Evolutionary conservation across 1,140 invertebrate species (phyloP).

Genomic region (Holotrichia oblita): DNA sequence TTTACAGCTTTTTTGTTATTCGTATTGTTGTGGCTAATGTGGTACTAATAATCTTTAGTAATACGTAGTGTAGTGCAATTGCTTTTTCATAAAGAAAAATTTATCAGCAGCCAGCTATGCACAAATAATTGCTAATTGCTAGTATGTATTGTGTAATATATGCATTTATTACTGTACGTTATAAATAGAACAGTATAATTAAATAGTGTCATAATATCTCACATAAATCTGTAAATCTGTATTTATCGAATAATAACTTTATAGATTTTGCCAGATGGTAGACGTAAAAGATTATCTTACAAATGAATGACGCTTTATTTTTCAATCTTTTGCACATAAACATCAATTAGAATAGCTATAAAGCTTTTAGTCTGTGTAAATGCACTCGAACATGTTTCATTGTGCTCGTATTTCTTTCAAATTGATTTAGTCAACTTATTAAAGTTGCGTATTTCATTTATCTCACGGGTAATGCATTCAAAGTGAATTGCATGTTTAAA

Average conservation of each 20-base stretch:
- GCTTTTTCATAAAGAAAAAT: neutral
- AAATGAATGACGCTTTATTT: neutral
- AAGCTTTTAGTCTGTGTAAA: neutral
- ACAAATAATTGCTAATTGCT: neutral
- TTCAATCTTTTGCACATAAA: neutral
- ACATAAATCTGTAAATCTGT: neutral
- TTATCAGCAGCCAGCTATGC: neutral
- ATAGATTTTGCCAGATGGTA: neutral
- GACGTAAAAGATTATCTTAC: neutral
- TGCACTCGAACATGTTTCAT: neutral
- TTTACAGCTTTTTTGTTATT: neutral
- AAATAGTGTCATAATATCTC: neutral
- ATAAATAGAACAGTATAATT: neutral
- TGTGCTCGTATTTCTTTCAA: neutral
- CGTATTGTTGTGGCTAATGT: neutral
- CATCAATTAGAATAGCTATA: neutral
- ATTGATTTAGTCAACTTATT: neutral
- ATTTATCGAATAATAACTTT: neutral
- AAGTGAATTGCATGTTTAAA: conserved; percentile 13
- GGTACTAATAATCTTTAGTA: too few species aligned
- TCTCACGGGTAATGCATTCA: neutral
- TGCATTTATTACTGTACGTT: neutral
- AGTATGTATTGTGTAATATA: neutral
- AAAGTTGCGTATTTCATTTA: conserved; percentile 1
- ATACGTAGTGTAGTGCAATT: neutral